Conservation (phyloP, 2,113 vertebrate genomes). For the Rattus rattus region DNA sequence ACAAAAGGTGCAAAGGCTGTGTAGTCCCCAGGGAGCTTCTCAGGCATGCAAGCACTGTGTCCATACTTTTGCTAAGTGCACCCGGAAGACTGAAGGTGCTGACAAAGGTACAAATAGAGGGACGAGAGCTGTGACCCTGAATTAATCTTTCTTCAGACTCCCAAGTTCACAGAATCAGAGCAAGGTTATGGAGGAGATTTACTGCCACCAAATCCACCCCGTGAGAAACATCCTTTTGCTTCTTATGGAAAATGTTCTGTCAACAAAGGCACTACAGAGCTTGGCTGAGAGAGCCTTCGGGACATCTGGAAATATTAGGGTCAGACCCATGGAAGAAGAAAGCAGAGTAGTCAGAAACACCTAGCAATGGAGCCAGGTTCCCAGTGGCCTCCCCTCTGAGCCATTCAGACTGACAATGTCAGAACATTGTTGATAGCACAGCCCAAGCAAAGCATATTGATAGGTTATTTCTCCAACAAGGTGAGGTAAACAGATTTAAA, state of each 20-base stretch:
- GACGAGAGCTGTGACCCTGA: constrained; percentile 72
- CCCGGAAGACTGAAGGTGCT: constrained; percentile 72
- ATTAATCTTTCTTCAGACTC: constrained; percentile 75
- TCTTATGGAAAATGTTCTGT: constrained; percentile 76
- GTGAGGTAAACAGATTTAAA: no score
- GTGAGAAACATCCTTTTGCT: constrained; percentile 67
- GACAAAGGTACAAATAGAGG: constrained; percentile 72
- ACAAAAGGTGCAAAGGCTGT: constrained; percentile 59
- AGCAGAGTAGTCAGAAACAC: background rate
- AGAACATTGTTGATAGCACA: background rate
- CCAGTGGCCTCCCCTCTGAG: background rate
- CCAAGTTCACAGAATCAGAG: constrained; percentile 74
- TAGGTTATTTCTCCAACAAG: no score
- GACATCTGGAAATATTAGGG: constrained; percentile 59
- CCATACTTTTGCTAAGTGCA: constrained; percentile 64
- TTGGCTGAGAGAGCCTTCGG: constrained; percentile 49
- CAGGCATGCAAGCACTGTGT: constrained; percentile 53
- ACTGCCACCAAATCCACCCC: constrained; percentile 72
- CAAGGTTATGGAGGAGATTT: constrained; percentile 69
- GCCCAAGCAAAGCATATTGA: background rate
- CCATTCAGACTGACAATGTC: background rate
- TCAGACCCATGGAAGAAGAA: constrained; percentile 65
- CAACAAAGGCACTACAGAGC: constrained; percentile 66
- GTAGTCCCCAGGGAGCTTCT: constrained; percentile 63
- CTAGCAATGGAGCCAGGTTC: constrained; percentile 34